phyloP scores from a whole-genome alignment of 2,113 vertebrate species.

The Sceloporus tristichus region DNA sequence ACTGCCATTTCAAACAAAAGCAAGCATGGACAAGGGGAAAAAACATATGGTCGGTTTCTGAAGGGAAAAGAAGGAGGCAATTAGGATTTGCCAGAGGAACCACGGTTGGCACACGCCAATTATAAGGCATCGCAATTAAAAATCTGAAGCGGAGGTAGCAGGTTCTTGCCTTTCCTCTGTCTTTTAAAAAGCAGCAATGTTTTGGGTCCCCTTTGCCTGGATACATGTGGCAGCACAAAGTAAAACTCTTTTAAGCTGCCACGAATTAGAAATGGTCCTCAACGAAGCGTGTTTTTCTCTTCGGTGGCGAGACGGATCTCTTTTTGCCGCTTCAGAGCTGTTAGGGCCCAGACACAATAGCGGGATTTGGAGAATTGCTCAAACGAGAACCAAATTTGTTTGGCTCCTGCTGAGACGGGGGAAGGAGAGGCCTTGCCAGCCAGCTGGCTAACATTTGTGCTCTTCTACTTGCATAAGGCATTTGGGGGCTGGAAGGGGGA shows the following conservation, averaged over 20 bases:
- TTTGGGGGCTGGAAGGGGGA: no score
- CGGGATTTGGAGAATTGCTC: background rate
- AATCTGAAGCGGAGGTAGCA: background rate
- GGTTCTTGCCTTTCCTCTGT: background rate
- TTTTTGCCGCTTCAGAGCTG: slow-evolving; percentile 16
- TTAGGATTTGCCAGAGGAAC: background rate
- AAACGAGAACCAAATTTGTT: slow-evolving; percentile 33
- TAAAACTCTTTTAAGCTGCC: slow-evolving; percentile 16
- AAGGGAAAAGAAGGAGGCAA: background rate
- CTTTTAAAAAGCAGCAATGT: background rate
- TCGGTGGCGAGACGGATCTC: slow-evolving; percentile 18
- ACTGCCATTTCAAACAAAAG: background rate
- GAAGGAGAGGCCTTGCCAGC: slow-evolving; percentile 21
- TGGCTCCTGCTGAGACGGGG: slow-evolving; percentile 30
- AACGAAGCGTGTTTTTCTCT: background rate
- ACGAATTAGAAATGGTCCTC: slow-evolving; percentile 27
- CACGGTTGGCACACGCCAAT: background rate
- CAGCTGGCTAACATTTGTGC: slow-evolving; percentile 27
- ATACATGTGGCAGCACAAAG: background rate
- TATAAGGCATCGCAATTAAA: background rate
- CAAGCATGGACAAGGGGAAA: background rate
- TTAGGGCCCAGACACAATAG: slow-evolving; percentile 9
- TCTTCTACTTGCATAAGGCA: background rate
- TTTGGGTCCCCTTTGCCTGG: background rate
- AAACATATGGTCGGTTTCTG: background rate